Conservation (phyloP, 2,888 invertebrate species). For the Spisula solida region DNA sequence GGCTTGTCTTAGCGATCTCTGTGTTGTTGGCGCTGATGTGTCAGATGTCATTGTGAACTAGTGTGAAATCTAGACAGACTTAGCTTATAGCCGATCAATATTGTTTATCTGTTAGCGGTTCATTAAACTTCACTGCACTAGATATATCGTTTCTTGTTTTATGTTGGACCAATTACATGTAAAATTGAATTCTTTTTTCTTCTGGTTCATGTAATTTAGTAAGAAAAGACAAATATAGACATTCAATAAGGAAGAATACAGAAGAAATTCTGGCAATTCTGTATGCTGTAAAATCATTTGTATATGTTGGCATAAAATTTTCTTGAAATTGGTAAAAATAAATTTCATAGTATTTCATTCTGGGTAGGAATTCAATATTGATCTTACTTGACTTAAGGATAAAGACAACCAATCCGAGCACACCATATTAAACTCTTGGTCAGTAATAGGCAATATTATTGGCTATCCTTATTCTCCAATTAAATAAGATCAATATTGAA, state of each 20-base stretch:
- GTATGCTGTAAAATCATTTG: too few relatives aligned
- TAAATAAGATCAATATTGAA: too few relatives aligned
- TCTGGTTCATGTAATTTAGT: neutral
- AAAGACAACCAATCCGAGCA: too few relatives aligned
- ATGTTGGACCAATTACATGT: neutral
- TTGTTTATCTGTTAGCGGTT: neutral
- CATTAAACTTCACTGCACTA: neutral
- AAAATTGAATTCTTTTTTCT: neutral
- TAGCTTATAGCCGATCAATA: neutral
- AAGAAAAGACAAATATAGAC: too few relatives aligned
- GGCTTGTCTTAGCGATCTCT: neutral
- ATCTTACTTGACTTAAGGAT: too few relatives aligned
- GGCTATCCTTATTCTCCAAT: too few relatives aligned
- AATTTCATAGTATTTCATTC: too few relatives aligned
- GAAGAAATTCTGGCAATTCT: neutral
- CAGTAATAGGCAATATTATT: too few relatives aligned
- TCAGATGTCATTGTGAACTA: neutral
- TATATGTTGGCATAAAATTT: too few relatives aligned
- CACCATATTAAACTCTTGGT: too few relatives aligned
- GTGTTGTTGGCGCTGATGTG: neutral
- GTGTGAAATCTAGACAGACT: slow-evolving; percentile 4
- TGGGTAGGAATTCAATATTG: too few relatives aligned
- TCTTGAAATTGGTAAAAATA: too few relatives aligned
- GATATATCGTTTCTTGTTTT: neutral
- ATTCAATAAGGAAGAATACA: neutral